Evolutionary conservation across 1,140 invertebrate genomes (phyloP).

Genomic region (Eciton burchellii): DNA sequence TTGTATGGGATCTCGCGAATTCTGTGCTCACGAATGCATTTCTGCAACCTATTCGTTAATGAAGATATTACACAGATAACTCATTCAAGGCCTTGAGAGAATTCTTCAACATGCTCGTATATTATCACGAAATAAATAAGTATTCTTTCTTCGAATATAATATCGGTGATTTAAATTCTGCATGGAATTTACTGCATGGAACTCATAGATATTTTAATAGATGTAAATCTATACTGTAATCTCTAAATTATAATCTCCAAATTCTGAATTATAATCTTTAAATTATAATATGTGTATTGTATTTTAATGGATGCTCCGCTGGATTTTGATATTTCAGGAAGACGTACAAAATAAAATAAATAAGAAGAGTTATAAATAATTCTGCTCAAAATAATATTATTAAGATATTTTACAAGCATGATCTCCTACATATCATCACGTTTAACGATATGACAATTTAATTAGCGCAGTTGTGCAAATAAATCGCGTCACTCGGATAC

Average conservation of each 20-base stretch:
- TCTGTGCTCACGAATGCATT: background rate
- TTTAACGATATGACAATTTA: constrained; percentile 35
- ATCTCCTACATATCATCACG: background rate
- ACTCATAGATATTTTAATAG: constrained; percentile 25
- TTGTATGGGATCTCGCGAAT: too few relatives aligned
- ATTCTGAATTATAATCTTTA: too few relatives aligned
- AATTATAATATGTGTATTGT: too few relatives aligned
- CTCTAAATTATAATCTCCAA: too few relatives aligned
- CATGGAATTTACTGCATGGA: too few relatives aligned
- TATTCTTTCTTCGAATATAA: background rate
- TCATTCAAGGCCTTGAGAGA: constrained; percentile 17
- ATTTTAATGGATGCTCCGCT: too few relatives aligned
- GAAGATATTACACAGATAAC: constrained; percentile 29
- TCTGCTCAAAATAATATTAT: background rate
- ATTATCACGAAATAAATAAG: background rate
- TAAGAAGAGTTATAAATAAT: background rate
- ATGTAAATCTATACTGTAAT: too few relatives aligned
- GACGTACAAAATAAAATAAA: background rate
- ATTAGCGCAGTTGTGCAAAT: constrained; percentile 31
- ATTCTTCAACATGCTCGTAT: background rate
- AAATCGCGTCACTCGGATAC: constrained; percentile 34
- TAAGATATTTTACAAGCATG: background rate
- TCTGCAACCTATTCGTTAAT: constrained; percentile 5
- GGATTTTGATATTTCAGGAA: background rate
- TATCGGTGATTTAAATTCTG: background rate